These are phyloP conservation scores for Myathropa florea DNA, from an alignment of 2,888 invertebrate species.

Conservation along the genomic window DNA sequence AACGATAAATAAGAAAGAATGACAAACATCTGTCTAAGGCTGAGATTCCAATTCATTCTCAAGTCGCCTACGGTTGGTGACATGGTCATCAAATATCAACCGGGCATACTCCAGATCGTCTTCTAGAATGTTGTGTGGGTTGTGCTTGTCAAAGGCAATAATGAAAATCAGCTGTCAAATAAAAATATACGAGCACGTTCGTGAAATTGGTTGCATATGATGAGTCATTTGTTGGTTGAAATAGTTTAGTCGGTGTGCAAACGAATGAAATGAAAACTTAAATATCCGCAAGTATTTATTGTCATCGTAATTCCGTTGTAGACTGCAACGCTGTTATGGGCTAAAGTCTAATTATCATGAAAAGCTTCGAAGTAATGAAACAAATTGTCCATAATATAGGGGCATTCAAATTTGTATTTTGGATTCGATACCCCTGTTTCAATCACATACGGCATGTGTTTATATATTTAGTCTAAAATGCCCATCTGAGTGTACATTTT, in stretches of 20 bases:
- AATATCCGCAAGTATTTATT: too few species aligned
- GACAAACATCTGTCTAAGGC: neutral
- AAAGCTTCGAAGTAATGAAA: too few species aligned
- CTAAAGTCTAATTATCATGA: too few species aligned
- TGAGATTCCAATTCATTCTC: neutral
- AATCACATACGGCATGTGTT: too few species aligned
- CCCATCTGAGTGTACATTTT: too few species aligned
- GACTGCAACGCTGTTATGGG: too few species aligned
- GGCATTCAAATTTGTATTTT: too few species aligned
- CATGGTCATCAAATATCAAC: neutral
- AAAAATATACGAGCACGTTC: neutral
- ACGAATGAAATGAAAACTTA: neutral
- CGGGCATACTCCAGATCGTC: neutral
- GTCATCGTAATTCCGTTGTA: too few species aligned
- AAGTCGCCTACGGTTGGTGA: neutral
- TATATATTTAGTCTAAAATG: too few species aligned
- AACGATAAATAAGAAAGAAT: neutral
- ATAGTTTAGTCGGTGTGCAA: neutral
- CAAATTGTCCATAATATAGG: too few species aligned
- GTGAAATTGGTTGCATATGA: neutral
- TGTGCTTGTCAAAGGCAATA: neutral
- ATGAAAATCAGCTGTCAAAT: neutral
- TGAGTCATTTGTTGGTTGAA: neutral
- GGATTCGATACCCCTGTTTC: too few species aligned
- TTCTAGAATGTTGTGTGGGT: neutral